These are phyloP conservation scores for Neuroterus valhalla DNA, from an alignment of 1,140 invertebrate genomes.

Conservation along the genomic window DNA sequence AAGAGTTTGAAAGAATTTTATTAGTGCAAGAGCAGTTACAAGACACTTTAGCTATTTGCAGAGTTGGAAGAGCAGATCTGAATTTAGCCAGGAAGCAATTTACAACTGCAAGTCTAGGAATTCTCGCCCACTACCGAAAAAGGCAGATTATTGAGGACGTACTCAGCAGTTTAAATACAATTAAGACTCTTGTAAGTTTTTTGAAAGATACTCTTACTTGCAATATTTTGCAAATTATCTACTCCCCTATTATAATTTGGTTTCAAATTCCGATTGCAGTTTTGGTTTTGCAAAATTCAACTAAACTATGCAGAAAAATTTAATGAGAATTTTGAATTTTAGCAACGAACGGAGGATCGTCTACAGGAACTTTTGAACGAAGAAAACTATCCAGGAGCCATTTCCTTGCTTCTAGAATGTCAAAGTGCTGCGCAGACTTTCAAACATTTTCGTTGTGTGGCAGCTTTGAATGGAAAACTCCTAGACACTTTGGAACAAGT, in stretches of 20 bases:
- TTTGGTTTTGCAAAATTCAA: no score
- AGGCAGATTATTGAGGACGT: constrained; percentile 86
- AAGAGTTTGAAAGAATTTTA: constrained; percentile 88
- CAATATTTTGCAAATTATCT: no score
- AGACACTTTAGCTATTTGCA: constrained; percentile 82
- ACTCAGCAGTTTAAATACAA: constrained; percentile 85
- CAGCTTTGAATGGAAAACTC: constrained; percentile 88
- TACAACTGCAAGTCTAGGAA: constrained; percentile 88
- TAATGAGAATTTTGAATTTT: constrained; percentile 49
- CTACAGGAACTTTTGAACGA: constrained; percentile 87
- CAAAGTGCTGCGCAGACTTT: constrained; percentile 88
- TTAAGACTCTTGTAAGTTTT: constrained; percentile 85
- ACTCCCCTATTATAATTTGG: no score
- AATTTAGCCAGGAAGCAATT: constrained; percentile 86
- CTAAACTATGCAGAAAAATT: no score
- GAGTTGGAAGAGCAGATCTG: constrained; percentile 82
- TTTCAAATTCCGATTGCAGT: no score
- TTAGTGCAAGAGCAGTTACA: constrained; percentile 85
- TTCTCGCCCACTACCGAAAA: constrained; percentile 91
- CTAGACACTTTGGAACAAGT: constrained; percentile 94
- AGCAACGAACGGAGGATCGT: constrained; percentile 89
- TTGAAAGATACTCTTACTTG: background rate
- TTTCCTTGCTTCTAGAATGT: constrained; percentile 90
- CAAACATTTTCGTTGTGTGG: constrained; percentile 90
- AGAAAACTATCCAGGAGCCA: constrained; percentile 92